Evolutionary conservation across 2,113 vertebrate genomes (phyloP).

Genomic region (Scomber japonicus): DNA sequence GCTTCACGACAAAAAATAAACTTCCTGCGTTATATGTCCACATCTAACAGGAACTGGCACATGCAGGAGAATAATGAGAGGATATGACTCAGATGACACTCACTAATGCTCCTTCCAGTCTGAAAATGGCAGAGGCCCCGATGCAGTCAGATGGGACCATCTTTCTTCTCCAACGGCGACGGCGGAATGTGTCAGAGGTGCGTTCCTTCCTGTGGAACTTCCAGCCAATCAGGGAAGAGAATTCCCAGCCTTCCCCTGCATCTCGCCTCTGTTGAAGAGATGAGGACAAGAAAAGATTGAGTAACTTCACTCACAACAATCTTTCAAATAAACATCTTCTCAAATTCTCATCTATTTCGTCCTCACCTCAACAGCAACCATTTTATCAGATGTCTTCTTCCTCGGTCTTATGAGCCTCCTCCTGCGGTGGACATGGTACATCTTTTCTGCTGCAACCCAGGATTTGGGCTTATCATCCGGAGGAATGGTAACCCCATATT

Average conservation of each 20-base stretch:
- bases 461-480: conserved; percentile 94
- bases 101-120: conserved; percentile 95
- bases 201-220: conserved; percentile 96
- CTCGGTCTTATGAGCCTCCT: conserved; percentile 90
- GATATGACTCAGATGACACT: conserved; percentile 76
- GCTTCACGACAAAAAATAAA: conserved; percentile 1
- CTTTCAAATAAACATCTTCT: neutral
- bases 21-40: conserved; percentile 26
- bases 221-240: conserved; percentile 96
- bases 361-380: conserved; percentile 81
- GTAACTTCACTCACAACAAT: neutral
- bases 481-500: conserved; percentile 96
- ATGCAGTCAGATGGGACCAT: conserved; percentile 92
- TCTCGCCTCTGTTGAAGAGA: conserved; percentile 70
- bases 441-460: conserved; percentile 97
- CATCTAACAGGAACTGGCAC: conserved; percentile 29
- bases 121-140: conserved; percentile 94
- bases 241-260: conserved; percentile 96
- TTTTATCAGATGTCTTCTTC: conserved; percentile 84
- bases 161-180: conserved; percentile 95
- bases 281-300: neutral
- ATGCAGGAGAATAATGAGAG: conserved; percentile 41
- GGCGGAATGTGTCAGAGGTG: conserved; percentile 93
- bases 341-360: neutral
- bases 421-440: conserved; percentile 96